These are phyloP conservation scores for Bathynomus jamesi DNA, from an alignment of 1,140 invertebrate genomes.

Conservation along the genomic window DNA sequence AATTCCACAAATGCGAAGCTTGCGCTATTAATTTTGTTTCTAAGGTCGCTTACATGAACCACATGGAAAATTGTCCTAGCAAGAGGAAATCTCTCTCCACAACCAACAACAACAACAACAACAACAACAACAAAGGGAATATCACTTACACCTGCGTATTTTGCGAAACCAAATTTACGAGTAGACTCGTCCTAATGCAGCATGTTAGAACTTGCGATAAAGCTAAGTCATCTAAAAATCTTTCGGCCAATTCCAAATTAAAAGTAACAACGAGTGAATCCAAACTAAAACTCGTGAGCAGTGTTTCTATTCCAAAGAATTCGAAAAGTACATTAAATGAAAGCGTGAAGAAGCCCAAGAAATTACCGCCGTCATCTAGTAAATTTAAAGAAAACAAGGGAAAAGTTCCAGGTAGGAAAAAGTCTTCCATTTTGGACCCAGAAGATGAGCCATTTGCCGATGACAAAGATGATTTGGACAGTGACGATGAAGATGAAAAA, in stretches of 20 bases:
- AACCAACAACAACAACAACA: no score
- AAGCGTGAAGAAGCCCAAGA: neutral
- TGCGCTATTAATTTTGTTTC: constrained; percentile 13
- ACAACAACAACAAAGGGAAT: constrained; percentile 7
- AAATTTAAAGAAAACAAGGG: constrained; percentile 6
- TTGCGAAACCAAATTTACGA: constrained; percentile 7
- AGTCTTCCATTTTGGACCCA: constrained; percentile 7
- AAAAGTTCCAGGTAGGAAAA: constrained; percentile 4
- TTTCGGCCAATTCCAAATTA: neutral
- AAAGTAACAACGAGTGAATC: neutral
- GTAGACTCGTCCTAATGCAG: neutral
- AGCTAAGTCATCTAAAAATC: neutral
- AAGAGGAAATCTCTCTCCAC: constrained; percentile 4
- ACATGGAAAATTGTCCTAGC: constrained; percentile 9
- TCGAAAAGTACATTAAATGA: neutral
- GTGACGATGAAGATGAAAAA: constrained; percentile 14
- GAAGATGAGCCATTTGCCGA: constrained; percentile 9
- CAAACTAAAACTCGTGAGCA: neutral
- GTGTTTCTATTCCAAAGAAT: neutral
- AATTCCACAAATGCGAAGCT: constrained; percentile 9
- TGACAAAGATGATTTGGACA: constrained; percentile 7
- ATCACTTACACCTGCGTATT: constrained; percentile 12
- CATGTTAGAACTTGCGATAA: neutral
- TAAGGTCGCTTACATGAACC: constrained; percentile 7
- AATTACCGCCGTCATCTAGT: neutral